phyloP scores from a whole-genome alignment of 2,113 vertebrate genomes.

The Seriola rivoliana region DNA sequence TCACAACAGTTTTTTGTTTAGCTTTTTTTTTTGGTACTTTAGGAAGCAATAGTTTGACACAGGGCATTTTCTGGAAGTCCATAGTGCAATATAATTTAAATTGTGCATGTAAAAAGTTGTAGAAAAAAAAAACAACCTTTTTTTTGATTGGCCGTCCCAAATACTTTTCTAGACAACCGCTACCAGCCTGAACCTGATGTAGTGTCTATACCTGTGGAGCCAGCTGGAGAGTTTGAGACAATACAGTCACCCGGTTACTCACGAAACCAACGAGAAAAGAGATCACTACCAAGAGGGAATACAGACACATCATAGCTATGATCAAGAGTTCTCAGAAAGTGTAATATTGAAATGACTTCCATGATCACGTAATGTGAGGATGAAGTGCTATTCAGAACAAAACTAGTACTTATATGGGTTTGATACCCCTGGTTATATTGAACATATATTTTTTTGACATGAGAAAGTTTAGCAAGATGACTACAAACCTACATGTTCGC shows the following conservation, averaged over 20 bases:
- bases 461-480: conserved; percentile 73
- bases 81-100: conserved; percentile 75
- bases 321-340: conserved; percentile 55
- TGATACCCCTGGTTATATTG: conserved; percentile 80
- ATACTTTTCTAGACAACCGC: conserved; percentile 93
- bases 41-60: conserved; percentile 52
- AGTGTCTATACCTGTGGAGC: conserved; percentile 92
- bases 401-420: conserved; percentile 76
- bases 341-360: conserved; percentile 62
- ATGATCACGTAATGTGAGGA: conserved; percentile 52
- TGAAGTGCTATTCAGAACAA: conserved; percentile 56
- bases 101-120: conserved; percentile 76
- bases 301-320: conserved; percentile 81
- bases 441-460: conserved; percentile 76
- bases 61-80: conserved; percentile 52
- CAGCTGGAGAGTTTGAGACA: conserved; percentile 90
- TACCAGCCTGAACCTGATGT: conserved; percentile 93
- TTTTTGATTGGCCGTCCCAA: conserved; percentile 91
- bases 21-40: conserved; percentile 46
- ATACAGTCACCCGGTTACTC: conserved; percentile 83
- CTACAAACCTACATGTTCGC: conserved; percentile 62
- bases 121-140: conserved; percentile 81
- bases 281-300: conserved; percentile 88
- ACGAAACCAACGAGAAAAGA: conserved; percentile 89
- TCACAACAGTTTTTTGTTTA: conserved; percentile 59